These are phyloP conservation scores for Drosophila seguyi DNA, from an alignment of 1,140 invertebrate species.

Conservation along the genomic window DNA sequence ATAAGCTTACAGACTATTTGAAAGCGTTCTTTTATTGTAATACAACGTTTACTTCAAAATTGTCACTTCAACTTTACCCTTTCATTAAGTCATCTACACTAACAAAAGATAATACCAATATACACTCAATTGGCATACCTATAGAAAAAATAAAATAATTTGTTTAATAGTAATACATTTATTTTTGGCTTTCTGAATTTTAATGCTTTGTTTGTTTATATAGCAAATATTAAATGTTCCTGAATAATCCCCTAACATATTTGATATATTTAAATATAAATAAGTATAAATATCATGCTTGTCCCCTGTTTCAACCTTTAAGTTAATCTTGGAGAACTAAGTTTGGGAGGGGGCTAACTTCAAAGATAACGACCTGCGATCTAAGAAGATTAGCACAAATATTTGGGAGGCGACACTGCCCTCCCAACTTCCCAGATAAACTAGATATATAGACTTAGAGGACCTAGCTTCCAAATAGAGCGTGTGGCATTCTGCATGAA, in stretches of 20 bases:
- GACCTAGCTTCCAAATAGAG: background rate
- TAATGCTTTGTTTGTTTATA: background rate
- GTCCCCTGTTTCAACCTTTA: slow-evolving; percentile 13
- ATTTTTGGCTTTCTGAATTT: background rate
- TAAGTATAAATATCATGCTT: slow-evolving; percentile 7
- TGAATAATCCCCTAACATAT: background rate
- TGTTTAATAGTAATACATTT: background rate
- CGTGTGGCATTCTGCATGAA: background rate
- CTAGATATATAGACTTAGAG: background rate
- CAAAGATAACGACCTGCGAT: slow-evolving; percentile 29
- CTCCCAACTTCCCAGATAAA: slow-evolving; percentile 5
- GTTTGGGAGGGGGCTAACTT: slow-evolving; percentile 13
- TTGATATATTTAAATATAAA: background rate
- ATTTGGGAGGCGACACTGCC: slow-evolving; percentile 17
- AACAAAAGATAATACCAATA: background rate
- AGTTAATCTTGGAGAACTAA: background rate
- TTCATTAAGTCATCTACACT: slow-evolving; percentile 2
- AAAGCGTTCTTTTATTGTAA: background rate
- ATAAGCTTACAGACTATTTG: too few relatives aligned
- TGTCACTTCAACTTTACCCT: background rate
- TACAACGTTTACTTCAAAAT: background rate
- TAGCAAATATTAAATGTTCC: background rate
- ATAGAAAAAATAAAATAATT: background rate
- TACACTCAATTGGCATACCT: background rate
- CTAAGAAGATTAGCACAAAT: slow-evolving; percentile 16